Evolutionary conservation across 2,888 invertebrate genomes (phyloP), one percentile per base, ranked within the genome.

Genomic region (Keiferia lycopersicella): DNA sequence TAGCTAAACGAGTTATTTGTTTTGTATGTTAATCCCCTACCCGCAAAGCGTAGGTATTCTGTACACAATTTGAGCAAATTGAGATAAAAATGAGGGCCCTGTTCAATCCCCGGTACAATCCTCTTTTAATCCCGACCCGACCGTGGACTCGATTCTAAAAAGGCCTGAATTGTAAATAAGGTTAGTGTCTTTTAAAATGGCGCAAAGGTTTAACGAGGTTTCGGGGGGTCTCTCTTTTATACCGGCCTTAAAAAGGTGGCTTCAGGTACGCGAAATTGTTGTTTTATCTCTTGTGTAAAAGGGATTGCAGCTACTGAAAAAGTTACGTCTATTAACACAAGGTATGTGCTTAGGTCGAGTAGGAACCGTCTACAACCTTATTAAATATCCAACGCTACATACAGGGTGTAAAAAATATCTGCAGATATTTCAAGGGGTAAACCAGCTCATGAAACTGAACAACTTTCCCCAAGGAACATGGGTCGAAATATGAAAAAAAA

Each of bases 71-170:
- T 78, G 74, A 80, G 81, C 83, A 83, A 86, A 87, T 84, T 83
- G 82, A 78, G 81, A 83, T 83, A 83, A 83, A 86, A 87, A 83
- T 77, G 78, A 77, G 82, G 82, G 82, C 78, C n/a, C 75, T 79
- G 51, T 53, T 6, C 26, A 53, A 53, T 53, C 20, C 51, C 51
- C 72, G 74, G 75, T 22, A 77, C 82, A 76, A 81, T 82, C 82
- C 84, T 81, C 78, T 80, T 84, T 84, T 84, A 85, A 86, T 84
- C 84, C 81, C 51, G 78, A 78, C 73, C 74, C 74, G 79, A 76
- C 73, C 72, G 74, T 71, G 69, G 74, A 75, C 77, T 76, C 76
- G 72, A 75, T 80, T 81, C 79, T 78, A 79, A 73, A 74, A 72
- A 72, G 74, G 73, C 76, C 73, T 77, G 75, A 77, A 80, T 78